Conservation (phyloP, 2,888 invertebrate species). For the Nasonia oneida region DNA sequence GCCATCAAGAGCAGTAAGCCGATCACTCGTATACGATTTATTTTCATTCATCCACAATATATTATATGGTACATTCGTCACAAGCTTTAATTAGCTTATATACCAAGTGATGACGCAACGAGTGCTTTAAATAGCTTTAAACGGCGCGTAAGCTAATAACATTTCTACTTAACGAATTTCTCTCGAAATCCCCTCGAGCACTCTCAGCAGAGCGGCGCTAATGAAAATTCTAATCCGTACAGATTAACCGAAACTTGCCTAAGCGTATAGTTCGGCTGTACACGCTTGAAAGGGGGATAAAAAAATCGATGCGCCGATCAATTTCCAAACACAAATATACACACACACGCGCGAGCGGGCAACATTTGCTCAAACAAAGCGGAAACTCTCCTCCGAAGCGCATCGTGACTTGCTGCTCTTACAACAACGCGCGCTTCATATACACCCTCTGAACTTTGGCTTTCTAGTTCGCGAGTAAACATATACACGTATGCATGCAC, state of each 20-base stretch:
- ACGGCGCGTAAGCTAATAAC: neutral
- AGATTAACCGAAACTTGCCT: neutral
- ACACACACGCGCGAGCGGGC: neutral
- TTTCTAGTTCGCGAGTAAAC: neutral
- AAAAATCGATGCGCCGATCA: slow-evolving; percentile 33
- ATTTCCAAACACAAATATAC: slow-evolving; percentile 34
- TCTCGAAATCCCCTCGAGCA: neutral
- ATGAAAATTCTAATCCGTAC: neutral
- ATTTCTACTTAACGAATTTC: neutral
- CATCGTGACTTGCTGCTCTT: slow-evolving; percentile 27
- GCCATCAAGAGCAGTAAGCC: too few species aligned
- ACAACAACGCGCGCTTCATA: slow-evolving; percentile 18
- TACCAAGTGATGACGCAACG: neutral
- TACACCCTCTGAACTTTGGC: neutral
- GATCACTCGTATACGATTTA: too few species aligned
- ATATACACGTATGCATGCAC: neutral
- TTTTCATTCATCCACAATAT: too few species aligned
- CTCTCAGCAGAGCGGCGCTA: neutral
- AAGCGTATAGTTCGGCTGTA: neutral
- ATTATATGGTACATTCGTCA: too few species aligned
- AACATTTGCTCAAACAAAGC: slow-evolving; percentile 35
- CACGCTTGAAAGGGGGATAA: neutral
- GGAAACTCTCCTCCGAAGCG: slow-evolving; percentile 31
- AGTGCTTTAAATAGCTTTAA: neutral
- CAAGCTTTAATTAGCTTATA: too few species aligned